Evolutionary conservation across 2,113 vertebrate genomes (phyloP).

Genomic region (Oceanites oceanicus): DNA sequence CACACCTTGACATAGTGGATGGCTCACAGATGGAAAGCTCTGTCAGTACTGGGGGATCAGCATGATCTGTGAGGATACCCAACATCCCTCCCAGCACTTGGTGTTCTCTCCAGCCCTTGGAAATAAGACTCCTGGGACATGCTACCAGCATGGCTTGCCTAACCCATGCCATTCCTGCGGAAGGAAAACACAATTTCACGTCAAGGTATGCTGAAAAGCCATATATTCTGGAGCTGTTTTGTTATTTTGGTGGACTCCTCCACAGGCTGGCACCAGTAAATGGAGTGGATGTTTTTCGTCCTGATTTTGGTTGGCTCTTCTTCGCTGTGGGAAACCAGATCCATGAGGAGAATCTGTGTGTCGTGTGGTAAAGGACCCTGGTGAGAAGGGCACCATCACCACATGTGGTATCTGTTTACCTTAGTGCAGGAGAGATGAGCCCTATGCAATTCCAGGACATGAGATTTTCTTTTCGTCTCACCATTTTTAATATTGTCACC

Average conservation of each 20-base stretch:
- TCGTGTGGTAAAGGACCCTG: background rate
- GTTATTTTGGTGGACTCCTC: background rate
- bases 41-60: background rate
- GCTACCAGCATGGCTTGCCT: background rate
- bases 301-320: background rate
- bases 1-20: fast-evolving
- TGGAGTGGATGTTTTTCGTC: background rate
- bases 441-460: background rate
- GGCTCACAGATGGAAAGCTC: background rate
- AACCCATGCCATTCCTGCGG: background rate
- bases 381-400: background rate
- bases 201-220: background rate
- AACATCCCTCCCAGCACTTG: background rate
- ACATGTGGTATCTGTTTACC: background rate
- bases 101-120: background rate
- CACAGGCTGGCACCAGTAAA: background rate
- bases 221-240: background rate
- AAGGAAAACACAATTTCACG: background rate
- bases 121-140: background rate
- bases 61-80: background rate
- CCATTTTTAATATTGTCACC: background rate
- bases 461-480: background rate
- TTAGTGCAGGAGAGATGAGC: background rate
- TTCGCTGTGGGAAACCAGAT: background rate
- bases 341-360: background rate